Conservation (phyloP, 2,888 invertebrate genomes). For the Aphodius granarius region DNA sequence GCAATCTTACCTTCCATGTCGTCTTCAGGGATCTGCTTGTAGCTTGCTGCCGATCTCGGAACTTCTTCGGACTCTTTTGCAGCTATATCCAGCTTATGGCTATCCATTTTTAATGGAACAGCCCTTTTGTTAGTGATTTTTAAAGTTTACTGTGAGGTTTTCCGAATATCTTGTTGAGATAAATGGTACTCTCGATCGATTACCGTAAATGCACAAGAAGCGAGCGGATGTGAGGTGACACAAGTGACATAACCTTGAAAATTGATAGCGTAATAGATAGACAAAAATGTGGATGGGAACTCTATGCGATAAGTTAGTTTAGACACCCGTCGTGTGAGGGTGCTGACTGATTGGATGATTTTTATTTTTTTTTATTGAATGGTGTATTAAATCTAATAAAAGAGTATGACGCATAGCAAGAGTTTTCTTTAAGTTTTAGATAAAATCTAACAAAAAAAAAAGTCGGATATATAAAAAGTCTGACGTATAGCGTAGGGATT, state of each 20-base stretch:
- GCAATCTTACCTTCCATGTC: slow-evolving; percentile 57
- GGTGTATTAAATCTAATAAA: too few relatives aligned
- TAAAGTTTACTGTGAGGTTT: neutral
- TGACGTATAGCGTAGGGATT: too few relatives aligned
- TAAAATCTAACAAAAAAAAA: too few relatives aligned
- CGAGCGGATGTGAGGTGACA: neutral
- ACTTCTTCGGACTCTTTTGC: slow-evolving; percentile 40
- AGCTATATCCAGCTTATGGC: slow-evolving; percentile 54
- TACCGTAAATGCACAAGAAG: neutral
- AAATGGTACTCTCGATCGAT: neutral
- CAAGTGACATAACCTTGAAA: neutral
- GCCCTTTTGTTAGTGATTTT: neutral
- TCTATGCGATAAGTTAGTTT: too few relatives aligned
- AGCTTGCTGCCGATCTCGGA: slow-evolving; percentile 48
- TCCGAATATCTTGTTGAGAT: slow-evolving; percentile 23
- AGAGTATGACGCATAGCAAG: too few relatives aligned
- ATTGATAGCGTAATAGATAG: neutral
- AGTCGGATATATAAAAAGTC: too few relatives aligned
- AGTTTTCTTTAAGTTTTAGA: too few relatives aligned
- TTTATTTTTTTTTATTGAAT: too few relatives aligned
- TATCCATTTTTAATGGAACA: slow-evolving; percentile 48
- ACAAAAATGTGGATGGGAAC: too few relatives aligned
- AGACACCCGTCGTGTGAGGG: too few relatives aligned
- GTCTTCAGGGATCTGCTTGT: slow-evolving; percentile 62
- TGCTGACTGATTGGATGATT: too few relatives aligned